phyloP scores from a whole-genome alignment of 2,888 invertebrate species.

The Cosmia pyralina region DNA sequence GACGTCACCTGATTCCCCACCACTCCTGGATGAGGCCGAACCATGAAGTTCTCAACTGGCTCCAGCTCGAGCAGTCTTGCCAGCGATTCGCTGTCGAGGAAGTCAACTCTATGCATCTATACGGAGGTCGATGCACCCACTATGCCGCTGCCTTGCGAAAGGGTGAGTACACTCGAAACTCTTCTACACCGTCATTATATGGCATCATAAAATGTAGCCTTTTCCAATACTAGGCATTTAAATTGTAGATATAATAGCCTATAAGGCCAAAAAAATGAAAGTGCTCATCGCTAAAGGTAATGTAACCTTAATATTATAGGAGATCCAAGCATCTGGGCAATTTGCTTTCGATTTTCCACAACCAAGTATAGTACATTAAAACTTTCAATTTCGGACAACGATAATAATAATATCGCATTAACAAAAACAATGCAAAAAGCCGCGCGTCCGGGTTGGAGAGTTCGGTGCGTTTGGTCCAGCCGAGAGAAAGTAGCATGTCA shows the following conservation, averaged over 20 bases:
- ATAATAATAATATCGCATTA: slow-evolving; percentile 84
- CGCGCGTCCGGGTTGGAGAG: slow-evolving; percentile 82
- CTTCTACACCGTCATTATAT: slow-evolving; percentile 21
- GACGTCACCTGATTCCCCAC: slow-evolving; percentile 83
- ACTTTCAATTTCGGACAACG: slow-evolving; percentile 83
- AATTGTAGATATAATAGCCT: slow-evolving; percentile 58
- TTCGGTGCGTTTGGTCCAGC: slow-evolving; percentile 73
- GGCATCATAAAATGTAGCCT: slow-evolving; percentile 49
- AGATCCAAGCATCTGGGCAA: slow-evolving; percentile 72
- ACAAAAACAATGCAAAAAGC: slow-evolving; percentile 85
- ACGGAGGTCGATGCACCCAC: slow-evolving; percentile 89
- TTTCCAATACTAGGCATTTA: slow-evolving; percentile 53
- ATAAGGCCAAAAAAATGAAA: slow-evolving; percentile 69
- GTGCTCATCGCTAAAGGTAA: slow-evolving; percentile 63
- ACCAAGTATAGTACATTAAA: slow-evolving; percentile 78
- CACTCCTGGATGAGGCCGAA: slow-evolving; percentile 74
- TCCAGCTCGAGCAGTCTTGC: slow-evolving; percentile 92
- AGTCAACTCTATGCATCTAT: slow-evolving; percentile 92
- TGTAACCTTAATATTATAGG: slow-evolving; percentile 71
- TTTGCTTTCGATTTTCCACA: slow-evolving; percentile 83
- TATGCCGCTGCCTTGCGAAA: slow-evolving; percentile 85
- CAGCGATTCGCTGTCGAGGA: slow-evolving; percentile 91
- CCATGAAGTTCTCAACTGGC: slow-evolving; percentile 92
- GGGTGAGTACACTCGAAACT: slow-evolving; percentile 82
- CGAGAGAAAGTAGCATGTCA: slow-evolving; percentile 85